Evolutionary conservation across 2,797 vertebrate species (phyloP).

Genomic region (Tachyglossus aculeatus): DNA sequence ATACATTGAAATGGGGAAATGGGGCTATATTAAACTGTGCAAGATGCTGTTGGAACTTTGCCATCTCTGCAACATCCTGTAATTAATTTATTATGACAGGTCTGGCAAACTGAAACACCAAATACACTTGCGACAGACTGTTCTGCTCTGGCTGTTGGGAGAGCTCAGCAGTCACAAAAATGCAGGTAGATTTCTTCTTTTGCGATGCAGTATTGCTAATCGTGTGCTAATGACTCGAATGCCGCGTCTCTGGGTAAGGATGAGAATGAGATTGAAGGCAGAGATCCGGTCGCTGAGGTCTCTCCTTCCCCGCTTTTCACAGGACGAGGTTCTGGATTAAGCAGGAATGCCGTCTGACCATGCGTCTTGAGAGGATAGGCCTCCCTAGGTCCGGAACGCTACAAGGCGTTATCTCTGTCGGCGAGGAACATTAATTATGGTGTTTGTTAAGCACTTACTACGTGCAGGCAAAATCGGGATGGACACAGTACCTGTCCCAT

Average conservation of each 20-base stretch:
- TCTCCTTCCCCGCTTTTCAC: background rate
- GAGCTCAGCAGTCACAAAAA: slow-evolving; percentile 61
- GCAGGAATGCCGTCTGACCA: background rate
- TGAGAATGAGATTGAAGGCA: background rate
- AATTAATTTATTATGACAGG: slow-evolving; percentile 99
- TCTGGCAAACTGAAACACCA: slow-evolving; percentile 98
- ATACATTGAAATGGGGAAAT: slow-evolving; percentile 95
- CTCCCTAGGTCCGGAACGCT: too few species aligned
- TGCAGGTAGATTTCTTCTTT: slow-evolving; percentile 48
- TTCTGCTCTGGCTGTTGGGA: slow-evolving; percentile 71
- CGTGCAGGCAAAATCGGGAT: too few species aligned
- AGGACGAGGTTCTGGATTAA: background rate
- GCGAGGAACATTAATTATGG: too few species aligned
- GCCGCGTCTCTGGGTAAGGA: background rate
- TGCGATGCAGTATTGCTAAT: background rate
- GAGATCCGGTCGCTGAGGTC: background rate
- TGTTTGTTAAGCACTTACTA: too few species aligned
- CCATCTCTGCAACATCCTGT: slow-evolving; percentile 99
- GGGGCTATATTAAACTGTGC: slow-evolving; percentile 92
- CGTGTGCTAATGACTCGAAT: background rate
- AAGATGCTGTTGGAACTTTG: slow-evolving; percentile 83
- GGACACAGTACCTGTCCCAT: too few species aligned
- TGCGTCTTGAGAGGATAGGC: too few species aligned
- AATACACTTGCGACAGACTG: slow-evolving; percentile 93
- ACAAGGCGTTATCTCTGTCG: too few species aligned